phyloP scores from a whole-genome alignment of 2,797 vertebrate species.

The Chiropotes sagulatus region DNA sequence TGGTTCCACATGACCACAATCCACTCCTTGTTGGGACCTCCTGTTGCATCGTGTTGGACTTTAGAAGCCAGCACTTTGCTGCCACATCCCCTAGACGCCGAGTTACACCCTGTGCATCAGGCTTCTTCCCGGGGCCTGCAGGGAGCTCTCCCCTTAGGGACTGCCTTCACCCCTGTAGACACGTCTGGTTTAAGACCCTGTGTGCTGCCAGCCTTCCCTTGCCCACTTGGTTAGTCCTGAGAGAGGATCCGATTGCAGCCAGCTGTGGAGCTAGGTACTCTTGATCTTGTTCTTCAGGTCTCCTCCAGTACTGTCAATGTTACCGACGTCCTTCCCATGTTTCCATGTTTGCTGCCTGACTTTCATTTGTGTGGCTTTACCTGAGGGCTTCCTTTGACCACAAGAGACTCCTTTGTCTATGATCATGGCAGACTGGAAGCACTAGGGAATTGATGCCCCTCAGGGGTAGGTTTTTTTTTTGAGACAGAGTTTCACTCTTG shows the following conservation, averaged over 20 bases:
- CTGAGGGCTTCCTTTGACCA: neutral
- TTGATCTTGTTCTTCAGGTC: neutral
- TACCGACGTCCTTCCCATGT: neutral
- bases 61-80: neutral
- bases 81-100: neutral
- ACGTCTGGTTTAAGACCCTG: neutral
- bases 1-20: neutral
- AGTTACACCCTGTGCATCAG: neutral
- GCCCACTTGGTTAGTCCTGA: neutral
- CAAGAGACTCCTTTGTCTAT: neutral
- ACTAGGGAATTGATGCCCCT: neutral
- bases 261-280: neutral
- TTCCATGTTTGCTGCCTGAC: too few species aligned
- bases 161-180: neutral
- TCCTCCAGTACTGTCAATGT: neutral
- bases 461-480: too few species aligned
- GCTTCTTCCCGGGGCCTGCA: neutral
- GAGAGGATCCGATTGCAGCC: neutral
- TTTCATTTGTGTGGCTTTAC: neutral
- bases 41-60: neutral
- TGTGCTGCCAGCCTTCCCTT: neutral
- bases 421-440: neutral
- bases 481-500: too few species aligned
- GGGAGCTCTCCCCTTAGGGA: neutral
- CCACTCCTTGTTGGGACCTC: neutral